A percentile compares a stretch with the other conserved stretches of the same genome.
These are phyloP conservation scores for Calameuta idolon DNA, from an alignment of 2,888 invertebrate species.

Conservation along the genomic window DNA sequence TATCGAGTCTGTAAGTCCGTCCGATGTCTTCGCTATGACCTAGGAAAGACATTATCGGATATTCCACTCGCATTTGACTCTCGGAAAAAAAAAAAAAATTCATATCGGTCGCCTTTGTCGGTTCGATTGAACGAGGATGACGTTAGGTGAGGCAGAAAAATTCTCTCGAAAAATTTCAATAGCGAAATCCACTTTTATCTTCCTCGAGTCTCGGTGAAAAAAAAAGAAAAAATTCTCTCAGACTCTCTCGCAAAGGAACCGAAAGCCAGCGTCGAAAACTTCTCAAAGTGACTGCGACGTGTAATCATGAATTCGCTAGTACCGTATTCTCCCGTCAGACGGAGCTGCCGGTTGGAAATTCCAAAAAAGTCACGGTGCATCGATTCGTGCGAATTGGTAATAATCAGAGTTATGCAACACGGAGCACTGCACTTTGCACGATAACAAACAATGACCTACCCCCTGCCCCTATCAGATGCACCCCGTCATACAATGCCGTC, in stretches of 20 bases:
- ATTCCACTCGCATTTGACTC: neutral
- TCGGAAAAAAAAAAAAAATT: neutral
- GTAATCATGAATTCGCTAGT: neutral
- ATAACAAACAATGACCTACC: neutral
- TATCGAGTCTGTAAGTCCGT: too few species aligned
- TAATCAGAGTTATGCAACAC: neutral
- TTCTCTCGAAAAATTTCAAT: neutral
- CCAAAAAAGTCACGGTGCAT: neutral
- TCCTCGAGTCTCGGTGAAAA: neutral
- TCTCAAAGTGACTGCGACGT: neutral
- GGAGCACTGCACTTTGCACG: neutral
- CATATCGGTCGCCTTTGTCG: neutral
- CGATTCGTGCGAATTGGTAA: too few species aligned
- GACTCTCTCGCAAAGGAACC: neutral
- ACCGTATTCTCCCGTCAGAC: neutral
- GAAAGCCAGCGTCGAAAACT: neutral
- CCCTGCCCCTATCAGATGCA: neutral
- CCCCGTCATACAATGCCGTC: neutral
- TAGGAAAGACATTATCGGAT: neutral
- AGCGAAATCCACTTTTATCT: neutral
- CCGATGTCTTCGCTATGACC: neutral
- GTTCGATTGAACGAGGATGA: neutral
- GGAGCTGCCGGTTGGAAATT: neutral
- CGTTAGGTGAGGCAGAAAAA: neutral
- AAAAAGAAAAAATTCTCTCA: too few species aligned